Percentiles rank a stretch among this genome's conserved stretches.
Evolutionary conservation across 2,888 invertebrate species (phyloP).

Genomic region (Malachius bipustulatus): DNA sequence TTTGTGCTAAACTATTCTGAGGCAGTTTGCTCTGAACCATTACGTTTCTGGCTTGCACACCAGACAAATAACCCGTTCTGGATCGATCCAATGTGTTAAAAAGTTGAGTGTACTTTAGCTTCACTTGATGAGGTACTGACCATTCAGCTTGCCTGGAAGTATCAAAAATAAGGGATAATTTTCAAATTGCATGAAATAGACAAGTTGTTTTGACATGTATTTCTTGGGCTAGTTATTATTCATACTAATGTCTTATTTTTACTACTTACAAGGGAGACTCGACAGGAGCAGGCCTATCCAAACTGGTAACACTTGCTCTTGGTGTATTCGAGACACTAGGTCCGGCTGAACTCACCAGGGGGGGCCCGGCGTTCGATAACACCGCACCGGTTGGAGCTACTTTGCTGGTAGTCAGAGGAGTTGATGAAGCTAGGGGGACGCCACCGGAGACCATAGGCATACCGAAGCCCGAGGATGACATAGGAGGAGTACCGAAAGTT

Average conservation of each 20-base stretch:
- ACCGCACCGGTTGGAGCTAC: slow-evolving; percentile 7
- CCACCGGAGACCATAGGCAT: neutral
- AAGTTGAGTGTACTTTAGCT: slow-evolving; percentile 84
- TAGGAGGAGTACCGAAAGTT: slow-evolving; percentile 15
- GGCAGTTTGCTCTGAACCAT: slow-evolving; percentile 89
- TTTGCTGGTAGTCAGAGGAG: neutral
- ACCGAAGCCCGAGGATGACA: slow-evolving; percentile 12
- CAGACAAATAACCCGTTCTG: slow-evolving; percentile 78
- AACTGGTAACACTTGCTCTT: slow-evolving; percentile 33
- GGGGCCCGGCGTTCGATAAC: slow-evolving; percentile 11
- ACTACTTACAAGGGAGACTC: slow-evolving; percentile 32
- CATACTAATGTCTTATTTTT: too few species aligned
- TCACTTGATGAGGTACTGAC: slow-evolving; percentile 73
- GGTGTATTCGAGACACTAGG: slow-evolving; percentile 34
- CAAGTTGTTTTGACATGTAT: too few species aligned
- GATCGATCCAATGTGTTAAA: slow-evolving; percentile 86
- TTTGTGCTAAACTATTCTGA: slow-evolving; percentile 80
- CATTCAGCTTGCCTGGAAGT: slow-evolving; percentile 53
- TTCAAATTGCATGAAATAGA: too few species aligned
- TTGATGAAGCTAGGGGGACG: neutral
- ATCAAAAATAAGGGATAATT: too few species aligned
- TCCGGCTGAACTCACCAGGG: slow-evolving; percentile 17
- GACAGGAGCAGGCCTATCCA: slow-evolving; percentile 37
- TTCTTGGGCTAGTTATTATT: too few species aligned
- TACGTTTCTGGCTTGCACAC: slow-evolving; percentile 84